Percentiles rank a stretch among this genome's conserved stretches.
Evolutionary conservation across 2,113 vertebrate species (phyloP).

Genomic region (human): GRCh38 chr11:127575501-127576000

Average conservation of each 20-base stretch:
- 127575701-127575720: conserved; percentile 37
- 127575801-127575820: background rate
- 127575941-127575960: background rate
- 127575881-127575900: conserved; percentile 45
- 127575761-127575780: background rate
- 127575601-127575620: conserved; percentile 74
- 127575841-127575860: background rate
- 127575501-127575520: conserved; percentile 83
- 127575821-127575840: background rate
- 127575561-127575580: conserved; percentile 70
- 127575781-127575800: background rate
- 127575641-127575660: conserved; percentile 58
- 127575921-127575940: background rate
- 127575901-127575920: background rate
- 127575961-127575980: background rate
- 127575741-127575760: background rate
- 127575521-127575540: conserved; percentile 69
- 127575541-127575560: conserved; percentile 51
- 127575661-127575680: conserved; percentile 77
- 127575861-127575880: background rate
- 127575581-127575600: conserved; percentile 70
- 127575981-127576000: background rate
- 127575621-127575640: conserved; percentile 77
- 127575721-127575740: background rate
- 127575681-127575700: conserved; percentile 64